These are phyloP conservation scores for Pelobates fuscus DNA, from an alignment of 2,113 vertebrate species.

Conservation along the genomic window DNA sequence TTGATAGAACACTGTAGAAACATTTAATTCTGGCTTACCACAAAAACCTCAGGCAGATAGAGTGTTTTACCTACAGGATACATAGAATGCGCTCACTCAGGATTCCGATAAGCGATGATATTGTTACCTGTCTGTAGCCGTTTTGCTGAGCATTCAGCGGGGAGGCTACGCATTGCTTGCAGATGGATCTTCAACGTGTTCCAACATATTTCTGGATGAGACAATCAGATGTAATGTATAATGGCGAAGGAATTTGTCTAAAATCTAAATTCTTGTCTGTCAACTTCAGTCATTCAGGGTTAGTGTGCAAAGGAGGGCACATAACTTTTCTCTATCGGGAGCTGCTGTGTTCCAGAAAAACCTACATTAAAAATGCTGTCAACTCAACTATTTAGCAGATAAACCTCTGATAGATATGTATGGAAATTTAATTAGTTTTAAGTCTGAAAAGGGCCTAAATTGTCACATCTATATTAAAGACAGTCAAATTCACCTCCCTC, in stretches of 20 bases:
- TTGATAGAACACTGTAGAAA: constrained; percentile 52
- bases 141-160: background rate
- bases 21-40: constrained; percentile 55
- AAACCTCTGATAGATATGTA: too few species aligned
- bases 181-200: constrained; percentile 1
- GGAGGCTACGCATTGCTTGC: background rate
- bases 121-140: constrained; percentile 8
- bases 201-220: constrained; percentile 7
- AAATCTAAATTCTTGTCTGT: background rate
- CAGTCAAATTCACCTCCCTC: too few species aligned
- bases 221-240: constrained; percentile 1
- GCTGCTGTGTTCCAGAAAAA: too few species aligned
- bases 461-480: too few species aligned
- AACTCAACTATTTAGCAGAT: too few species aligned
- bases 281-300: background rate
- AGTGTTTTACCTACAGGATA: constrained; percentile 24
- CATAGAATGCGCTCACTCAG: too few species aligned
- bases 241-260: constrained; percentile 10
- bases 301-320: constrained; percentile 5
- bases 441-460: too few species aligned
- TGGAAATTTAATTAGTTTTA: too few species aligned
- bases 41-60: constrained; percentile 66
- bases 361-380: too few species aligned
- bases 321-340: background rate
- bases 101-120: constrained; percentile 3